Conservation (phyloP, 2,113 vertebrate species). For the Aplodontia rufa region DNA sequence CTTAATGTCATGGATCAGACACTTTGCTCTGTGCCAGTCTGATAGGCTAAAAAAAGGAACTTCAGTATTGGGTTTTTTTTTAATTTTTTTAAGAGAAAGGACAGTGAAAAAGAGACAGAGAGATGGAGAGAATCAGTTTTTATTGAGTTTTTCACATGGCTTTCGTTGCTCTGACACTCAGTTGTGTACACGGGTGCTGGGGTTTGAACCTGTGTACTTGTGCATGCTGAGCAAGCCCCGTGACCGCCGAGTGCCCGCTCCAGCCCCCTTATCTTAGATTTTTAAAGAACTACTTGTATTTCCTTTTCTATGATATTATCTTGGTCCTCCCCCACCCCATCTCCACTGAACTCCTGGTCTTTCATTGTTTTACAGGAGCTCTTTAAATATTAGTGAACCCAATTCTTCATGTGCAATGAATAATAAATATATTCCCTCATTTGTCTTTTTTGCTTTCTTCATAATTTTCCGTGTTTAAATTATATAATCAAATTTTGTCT, state of each 20-base stretch:
- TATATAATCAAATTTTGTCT: background rate
- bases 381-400: background rate
- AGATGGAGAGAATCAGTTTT: too few relatives aligned
- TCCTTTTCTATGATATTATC: too few relatives aligned
- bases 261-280: background rate
- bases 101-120: too few relatives aligned
- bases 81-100: too few relatives aligned
- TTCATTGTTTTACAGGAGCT: background rate
- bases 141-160: too few relatives aligned
- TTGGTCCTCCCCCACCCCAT: background rate
- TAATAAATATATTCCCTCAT: background rate
- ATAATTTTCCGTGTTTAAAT: background rate
- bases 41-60: background rate
- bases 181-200: too few relatives aligned
- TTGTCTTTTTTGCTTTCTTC: background rate
- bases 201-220: too few relatives aligned
- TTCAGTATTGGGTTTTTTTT: too few relatives aligned
- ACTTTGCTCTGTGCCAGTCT: background rate
- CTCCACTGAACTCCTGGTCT: background rate
- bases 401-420: background rate
- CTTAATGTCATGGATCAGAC: background rate
- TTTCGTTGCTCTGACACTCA: too few relatives aligned
- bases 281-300: background rate
- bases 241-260: too few relatives aligned
- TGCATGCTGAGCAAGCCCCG: too few relatives aligned